Evolutionary conservation across 2,888 invertebrate genomes (phyloP), one percentile per base, ranked within the genome.

Genomic region (Arge pagana): DNA sequence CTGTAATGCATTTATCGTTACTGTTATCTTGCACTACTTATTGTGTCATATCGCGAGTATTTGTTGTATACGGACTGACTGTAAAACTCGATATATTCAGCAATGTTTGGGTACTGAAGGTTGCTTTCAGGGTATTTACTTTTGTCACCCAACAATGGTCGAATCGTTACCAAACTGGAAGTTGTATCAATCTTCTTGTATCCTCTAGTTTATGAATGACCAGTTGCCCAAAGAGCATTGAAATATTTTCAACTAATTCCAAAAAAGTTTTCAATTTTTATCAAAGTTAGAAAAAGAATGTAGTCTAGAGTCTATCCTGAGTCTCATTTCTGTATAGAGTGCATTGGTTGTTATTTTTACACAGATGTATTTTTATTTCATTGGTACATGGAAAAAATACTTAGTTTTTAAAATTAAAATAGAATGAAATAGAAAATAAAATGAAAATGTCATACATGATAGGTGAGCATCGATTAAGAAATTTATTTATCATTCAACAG

Each of bases 1-100:
- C 10, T 33, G 4, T 45, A 48, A 48, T 48, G 54, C 56, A 56
- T 54, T 54, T 56, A 33, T 23, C 13, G 6, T 42, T 42, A 18
- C 30, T 42, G 42, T 30, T 19, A 42, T 19, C 28, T 30, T 10
- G 33, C n/a, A 23, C 21, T 45, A 16, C 15, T 33, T 33, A 5
- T 23, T 4, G n/a, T 19, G 19, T 33, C 6, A 45, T 24, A 5
- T 8, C 13, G 11, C 10, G 13, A 5, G 31, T 23, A 16, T 16
- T 4, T 13, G 15, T 3, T 45, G 45, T 45, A 33, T 23, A 35
- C 18, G 13, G 13, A 45, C 31, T 16, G 19, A 42, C 3, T n/a
- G n/a, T n/a, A n/a, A n/a, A n/a, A n/a, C n/a, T n/a, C n/a, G n/a
- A n/a, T n/a, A n/a, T n/a, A n/a, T n/a, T n/a, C n/a, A n/a, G n/a